Conservation (phyloP, 2,113 vertebrate species). For the Gulo gulo region DNA sequence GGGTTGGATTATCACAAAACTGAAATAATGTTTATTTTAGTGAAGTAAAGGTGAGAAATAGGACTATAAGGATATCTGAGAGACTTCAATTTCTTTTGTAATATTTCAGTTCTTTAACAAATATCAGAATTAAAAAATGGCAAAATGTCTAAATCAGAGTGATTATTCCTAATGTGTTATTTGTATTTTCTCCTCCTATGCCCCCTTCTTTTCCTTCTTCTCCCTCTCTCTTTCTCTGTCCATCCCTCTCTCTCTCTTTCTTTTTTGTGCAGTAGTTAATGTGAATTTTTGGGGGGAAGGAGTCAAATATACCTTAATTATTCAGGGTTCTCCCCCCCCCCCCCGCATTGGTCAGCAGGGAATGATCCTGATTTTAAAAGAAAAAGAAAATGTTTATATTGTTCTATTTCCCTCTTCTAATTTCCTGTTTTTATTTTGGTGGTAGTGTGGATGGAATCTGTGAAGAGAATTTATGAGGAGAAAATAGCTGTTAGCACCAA, state of each 20-base stretch:
- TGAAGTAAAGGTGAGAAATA: not conserved
- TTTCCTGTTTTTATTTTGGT: slow-evolving; percentile 70
- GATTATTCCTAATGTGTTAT: not conserved
- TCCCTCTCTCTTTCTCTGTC: not conserved
- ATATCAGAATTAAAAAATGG: not conserved
- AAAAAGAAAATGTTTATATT: slow-evolving; percentile 72
- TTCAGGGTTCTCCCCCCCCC: not conserved
- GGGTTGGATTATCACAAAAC: not conserved
- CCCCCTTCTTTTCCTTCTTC: too few relatives aligned
- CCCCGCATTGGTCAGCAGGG: not conserved
- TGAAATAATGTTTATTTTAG: not conserved
- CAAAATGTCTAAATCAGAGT: not conserved
- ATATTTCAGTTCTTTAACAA: not conserved
- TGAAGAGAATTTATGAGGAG: slow-evolving; percentile 70
- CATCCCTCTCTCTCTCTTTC: not conserved
- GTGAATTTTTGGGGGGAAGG: not conserved
- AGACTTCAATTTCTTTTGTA: not conserved
- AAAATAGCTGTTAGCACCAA: slow-evolving; percentile 77
- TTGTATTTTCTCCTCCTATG: not conserved
- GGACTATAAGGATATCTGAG: not conserved
- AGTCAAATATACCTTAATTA: not conserved
- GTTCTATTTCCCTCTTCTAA: slow-evolving; percentile 65
- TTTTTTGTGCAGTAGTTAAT: not conserved
- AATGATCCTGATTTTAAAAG: slow-evolving; percentile 55
- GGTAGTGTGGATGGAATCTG: not conserved